phyloP scores from a whole-genome alignment of 1,140 invertebrate genomes.

The Drosophila nasuta region DNA sequence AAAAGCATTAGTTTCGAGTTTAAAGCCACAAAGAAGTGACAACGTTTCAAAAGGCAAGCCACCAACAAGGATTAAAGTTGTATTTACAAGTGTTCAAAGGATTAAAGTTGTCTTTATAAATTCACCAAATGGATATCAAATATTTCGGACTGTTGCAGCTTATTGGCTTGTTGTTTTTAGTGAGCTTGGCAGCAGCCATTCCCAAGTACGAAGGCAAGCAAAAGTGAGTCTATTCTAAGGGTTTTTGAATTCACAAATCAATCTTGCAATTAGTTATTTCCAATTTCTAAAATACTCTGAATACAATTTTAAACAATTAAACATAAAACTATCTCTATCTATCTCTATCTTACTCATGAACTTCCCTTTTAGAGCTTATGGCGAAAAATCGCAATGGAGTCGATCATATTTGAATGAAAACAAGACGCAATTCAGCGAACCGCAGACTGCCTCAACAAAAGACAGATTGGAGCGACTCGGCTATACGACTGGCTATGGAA shows the following conservation, averaged over 20 bases:
- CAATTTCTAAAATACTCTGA: no score
- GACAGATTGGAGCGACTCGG: slow-evolving; percentile 80
- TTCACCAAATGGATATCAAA: slow-evolving; percentile 54
- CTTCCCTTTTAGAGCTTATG: slow-evolving; percentile 51
- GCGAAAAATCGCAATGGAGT: slow-evolving; percentile 69
- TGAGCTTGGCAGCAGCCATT: slow-evolving; percentile 48
- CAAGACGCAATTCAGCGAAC: slow-evolving; percentile 64
- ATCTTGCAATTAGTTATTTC: no score
- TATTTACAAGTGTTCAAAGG: slow-evolving; percentile 5
- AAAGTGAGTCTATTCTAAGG: slow-evolving; percentile 56
- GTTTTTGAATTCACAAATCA: neutral
- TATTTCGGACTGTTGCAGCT: slow-evolving; percentile 30
- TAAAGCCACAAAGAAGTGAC: slow-evolving; percentile 21
- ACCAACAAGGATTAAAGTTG: slow-evolving; percentile 22
- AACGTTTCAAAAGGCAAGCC: neutral
- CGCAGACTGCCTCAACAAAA: slow-evolving; percentile 65
- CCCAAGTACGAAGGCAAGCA: slow-evolving; percentile 72
- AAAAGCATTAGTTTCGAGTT: slow-evolving; percentile 57
- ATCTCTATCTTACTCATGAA: neutral
- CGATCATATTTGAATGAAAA: slow-evolving; percentile 72
- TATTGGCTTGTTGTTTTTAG: slow-evolving; percentile 36
- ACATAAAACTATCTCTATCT: neutral
- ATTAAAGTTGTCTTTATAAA: neutral
- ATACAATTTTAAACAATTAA: no score
- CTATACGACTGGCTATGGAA: slow-evolving; percentile 81